Evolutionary conservation across 2,113 vertebrate species (phyloP).

Genomic region (Sminthopsis crassicaudata): DNA sequence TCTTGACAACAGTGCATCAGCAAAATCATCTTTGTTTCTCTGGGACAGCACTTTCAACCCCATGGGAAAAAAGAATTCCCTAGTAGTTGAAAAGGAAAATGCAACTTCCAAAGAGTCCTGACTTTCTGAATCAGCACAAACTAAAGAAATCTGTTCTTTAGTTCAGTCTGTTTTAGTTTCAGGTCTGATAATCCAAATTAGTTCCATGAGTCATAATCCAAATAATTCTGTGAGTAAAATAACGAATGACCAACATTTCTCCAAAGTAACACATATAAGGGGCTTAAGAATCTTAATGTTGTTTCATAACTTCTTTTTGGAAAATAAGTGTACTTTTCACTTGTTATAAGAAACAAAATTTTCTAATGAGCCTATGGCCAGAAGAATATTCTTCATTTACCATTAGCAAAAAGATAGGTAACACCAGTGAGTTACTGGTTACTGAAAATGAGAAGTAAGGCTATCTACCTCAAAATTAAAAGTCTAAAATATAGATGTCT

Average conservation of each 20-base stretch:
- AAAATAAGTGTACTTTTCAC: background rate
- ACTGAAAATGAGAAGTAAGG: background rate
- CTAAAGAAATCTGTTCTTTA: background rate
- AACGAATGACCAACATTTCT: background rate
- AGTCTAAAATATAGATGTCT: background rate
- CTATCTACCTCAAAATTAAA: background rate
- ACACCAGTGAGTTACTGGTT: rapidly evolving
- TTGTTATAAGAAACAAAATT: background rate
- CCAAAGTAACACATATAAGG: background rate
- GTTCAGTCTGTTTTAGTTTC: background rate
- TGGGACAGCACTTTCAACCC: background rate
- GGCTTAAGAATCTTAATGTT: background rate
- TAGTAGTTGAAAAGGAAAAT: background rate
- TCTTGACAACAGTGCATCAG: background rate
- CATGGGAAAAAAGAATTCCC: background rate
- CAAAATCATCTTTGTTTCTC: background rate
- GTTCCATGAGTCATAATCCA: background rate
- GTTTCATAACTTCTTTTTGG: background rate
- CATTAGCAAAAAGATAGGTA: background rate
- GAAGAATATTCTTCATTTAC: rapidly evolving
- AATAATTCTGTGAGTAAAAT: background rate
- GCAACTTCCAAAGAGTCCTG: background rate
- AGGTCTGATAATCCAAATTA: background rate
- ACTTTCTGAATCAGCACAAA: background rate
- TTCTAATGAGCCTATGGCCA: background rate